Base-by-base conservation (phyloP, 2,888 invertebrate genomes). In the Chrysomela aeneicollis region DNA sequence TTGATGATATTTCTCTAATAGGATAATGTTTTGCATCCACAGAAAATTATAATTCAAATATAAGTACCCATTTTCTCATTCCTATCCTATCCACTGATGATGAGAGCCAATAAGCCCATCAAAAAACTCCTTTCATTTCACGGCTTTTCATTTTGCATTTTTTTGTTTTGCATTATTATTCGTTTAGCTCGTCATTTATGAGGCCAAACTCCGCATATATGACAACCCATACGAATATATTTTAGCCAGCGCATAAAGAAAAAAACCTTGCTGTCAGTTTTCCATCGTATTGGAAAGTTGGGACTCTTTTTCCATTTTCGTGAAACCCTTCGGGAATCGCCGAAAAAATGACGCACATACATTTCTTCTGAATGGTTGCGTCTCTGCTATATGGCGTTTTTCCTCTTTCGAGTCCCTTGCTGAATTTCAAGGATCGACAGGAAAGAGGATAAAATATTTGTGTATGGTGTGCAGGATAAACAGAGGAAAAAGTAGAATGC, bases 341-440 rank as follows among this genome's bases (percentile, higher is more conserved):
- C 59, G 63, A 68, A 69, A 71, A 70, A 70, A 70, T 68, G 60
- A 64, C 64, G 58, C 59, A 61, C 59, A 70, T 70, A 68, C 60
- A 70, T 70, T 65, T 52, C 61, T 63, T 37, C 68, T 64, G 62
- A 63, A 70, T 61, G 67, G 35, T 35, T 35, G 1, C 35, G 35
- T 35, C 35, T 12, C 35, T 35, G 12, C 35, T 35, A 12, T 3
- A 26, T 6, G 26, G 26, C 26, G 26, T 26, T 26, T 35, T 35
- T 35, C 9, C 12, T 35, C 35, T 35, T 6, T 6, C 35, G 35
- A 35, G 9, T 2, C 35, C 2, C 2, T 35, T 10, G 35, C 10
- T 35, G 2, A 6, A 35, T 35, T 35, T 3, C 12, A 10, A 35
- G 6, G 12, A 10, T 35, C 12, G 35, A 9, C 12, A 10, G 9